Percentiles rank a stretch among this genome's conserved stretches.
Evolutionary conservation across 35 echinoderm and acorn worm genomes (phyloP).

Genomic region (Amphiura filiformis): DNA sequence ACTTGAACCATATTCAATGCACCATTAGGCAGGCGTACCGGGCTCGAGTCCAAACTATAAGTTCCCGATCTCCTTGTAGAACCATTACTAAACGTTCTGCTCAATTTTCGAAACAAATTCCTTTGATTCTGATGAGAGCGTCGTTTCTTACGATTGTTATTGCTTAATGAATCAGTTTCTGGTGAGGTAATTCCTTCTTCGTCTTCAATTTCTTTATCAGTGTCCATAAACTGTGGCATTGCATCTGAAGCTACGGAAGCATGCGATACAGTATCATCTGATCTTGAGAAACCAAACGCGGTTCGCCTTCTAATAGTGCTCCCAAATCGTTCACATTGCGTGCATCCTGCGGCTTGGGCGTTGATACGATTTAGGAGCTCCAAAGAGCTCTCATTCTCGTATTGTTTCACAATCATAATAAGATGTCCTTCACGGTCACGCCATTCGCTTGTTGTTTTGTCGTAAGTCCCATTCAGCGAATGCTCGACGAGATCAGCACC

Average conservation of each 20-base stretch:
- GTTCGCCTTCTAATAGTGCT: not conserved
- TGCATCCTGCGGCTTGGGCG: not conserved
- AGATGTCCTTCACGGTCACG: conserved; percentile 40
- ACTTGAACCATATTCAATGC: too few relatives aligned
- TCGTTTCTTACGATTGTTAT: too few relatives aligned
- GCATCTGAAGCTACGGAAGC: not conserved
- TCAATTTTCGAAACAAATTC: not conserved
- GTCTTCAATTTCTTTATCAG: not conserved
- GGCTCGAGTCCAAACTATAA: not conserved
- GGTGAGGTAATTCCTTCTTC: not conserved
- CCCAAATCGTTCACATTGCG: not conserved
- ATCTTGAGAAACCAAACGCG: conserved; percentile 13
- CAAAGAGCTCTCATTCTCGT: conserved; percentile 9
- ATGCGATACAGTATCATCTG: not conserved
- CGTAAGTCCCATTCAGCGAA: conserved; percentile 62
- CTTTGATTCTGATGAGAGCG: too few relatives aligned
- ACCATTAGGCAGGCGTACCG: too few relatives aligned
- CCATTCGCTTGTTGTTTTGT: conserved; percentile 57
- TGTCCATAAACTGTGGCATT: not conserved
- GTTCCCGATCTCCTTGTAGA: not conserved
- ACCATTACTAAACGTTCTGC: not conserved
- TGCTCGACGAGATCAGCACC: conserved; percentile 79
- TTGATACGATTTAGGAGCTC: not conserved
- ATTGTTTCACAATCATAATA: conserved; percentile 40
- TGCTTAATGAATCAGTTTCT: not conserved